A percentile compares a stretch with the other conserved stretches of the same genome.
These are phyloP conservation scores for Ladona fulva DNA, from an alignment of 1,140 invertebrate genomes.

Conservation along the genomic window DNA sequence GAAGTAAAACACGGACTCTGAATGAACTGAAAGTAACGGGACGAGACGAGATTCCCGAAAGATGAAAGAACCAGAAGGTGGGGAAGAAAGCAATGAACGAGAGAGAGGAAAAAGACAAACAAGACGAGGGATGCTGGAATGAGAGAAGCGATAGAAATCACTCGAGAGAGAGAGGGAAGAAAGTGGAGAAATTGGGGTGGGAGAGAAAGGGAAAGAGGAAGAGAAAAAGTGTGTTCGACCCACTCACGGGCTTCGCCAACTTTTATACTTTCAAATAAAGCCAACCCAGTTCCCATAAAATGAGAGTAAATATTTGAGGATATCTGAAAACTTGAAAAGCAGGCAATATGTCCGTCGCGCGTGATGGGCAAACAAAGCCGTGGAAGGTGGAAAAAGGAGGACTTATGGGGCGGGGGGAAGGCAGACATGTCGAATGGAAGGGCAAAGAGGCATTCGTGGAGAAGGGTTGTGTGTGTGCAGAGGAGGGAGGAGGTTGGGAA, in stretches of 20 bases:
- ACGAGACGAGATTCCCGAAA: too few relatives aligned
- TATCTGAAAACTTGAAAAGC: conserved; percentile 20
- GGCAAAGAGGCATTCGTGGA: not conserved
- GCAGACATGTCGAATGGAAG: not conserved
- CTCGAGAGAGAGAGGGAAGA: not conserved
- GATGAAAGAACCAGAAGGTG: too few relatives aligned
- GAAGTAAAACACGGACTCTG: too few relatives aligned
- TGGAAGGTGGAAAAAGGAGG: not conserved
- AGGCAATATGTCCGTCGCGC: conserved; percentile 18
- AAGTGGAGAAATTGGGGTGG: not conserved
- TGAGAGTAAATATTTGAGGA: conserved; percentile 19
- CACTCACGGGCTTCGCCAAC: conserved; percentile 10
- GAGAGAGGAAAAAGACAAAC: not conserved
- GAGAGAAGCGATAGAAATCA: not conserved
- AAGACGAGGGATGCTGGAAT: not conserved
- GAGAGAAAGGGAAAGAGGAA: not conserved
- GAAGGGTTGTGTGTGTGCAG: not conserved
- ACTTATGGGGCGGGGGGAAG: not conserved
- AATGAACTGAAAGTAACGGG: too few relatives aligned
- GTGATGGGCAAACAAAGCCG: conserved; percentile 16
- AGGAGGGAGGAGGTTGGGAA: not conserved
- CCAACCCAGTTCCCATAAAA: conserved; percentile 18
- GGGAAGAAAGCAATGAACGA: not conserved
- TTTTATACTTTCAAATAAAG: conserved; percentile 19
- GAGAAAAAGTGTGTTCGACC: not conserved